These are phyloP conservation scores for Megalops atlanticus DNA, from an alignment of 2,113 vertebrate genomes.

Conservation along the genomic window DNA sequence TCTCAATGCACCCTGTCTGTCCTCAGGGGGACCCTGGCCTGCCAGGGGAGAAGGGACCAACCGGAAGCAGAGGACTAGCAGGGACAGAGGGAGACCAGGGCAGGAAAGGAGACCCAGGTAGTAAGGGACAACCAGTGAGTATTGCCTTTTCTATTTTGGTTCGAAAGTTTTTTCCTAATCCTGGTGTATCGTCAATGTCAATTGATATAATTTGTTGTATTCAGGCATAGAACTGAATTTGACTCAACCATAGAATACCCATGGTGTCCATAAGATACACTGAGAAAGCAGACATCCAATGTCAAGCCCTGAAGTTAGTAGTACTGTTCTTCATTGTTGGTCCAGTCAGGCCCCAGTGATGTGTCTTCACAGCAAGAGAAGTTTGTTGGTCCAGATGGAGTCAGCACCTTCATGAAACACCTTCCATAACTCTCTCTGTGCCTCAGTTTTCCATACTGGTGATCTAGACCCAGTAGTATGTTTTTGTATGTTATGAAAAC, in stretches of 20 bases:
- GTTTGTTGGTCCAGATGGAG: background rate
- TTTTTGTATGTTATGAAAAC: slow-evolving; percentile 33
- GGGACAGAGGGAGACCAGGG: slow-evolving; percentile 88
- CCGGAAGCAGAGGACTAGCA: slow-evolving; percentile 77
- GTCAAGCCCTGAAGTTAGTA: background rate
- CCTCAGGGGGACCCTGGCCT: slow-evolving; percentile 86
- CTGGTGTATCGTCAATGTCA: background rate
- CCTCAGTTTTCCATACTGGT: background rate
- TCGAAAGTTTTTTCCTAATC: background rate
- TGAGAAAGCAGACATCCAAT: background rate
- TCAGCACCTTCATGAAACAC: background rate
- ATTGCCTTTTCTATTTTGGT: background rate
- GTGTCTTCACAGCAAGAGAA: background rate
- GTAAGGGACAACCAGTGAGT: slow-evolving; percentile 85
- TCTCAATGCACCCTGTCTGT: slow-evolving; percentile 22
- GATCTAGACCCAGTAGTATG: background rate
- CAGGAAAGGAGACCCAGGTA: slow-evolving; percentile 74
- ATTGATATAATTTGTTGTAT: background rate
- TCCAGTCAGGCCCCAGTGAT: background rate
- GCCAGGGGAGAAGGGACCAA: slow-evolving; percentile 78
- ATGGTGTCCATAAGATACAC: background rate
- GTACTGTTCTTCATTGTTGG: background rate
- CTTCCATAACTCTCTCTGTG: background rate
- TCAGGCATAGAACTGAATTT: too few relatives aligned
- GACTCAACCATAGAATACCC: background rate